Conservation (phyloP, 1,140 invertebrate genomes). For the Grapholita molesta region DNA sequence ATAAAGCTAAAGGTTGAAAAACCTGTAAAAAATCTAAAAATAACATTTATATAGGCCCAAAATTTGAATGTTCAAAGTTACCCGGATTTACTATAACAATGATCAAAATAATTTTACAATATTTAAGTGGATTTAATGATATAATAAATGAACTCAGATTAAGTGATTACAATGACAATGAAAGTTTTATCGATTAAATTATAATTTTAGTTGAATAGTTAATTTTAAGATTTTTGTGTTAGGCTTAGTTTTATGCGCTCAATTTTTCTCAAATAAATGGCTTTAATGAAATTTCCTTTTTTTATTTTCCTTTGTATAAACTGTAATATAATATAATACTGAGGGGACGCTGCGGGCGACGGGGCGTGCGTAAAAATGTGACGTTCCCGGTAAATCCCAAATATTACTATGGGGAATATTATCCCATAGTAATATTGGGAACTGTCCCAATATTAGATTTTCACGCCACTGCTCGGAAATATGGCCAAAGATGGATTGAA, state of each 20-base stretch:
- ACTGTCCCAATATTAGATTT: too few relatives aligned
- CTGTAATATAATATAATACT: too few relatives aligned
- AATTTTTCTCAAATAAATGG: conserved; percentile 66
- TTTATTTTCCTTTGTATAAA: conserved; percentile 16
- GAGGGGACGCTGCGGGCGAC: too few relatives aligned
- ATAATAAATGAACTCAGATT: conserved; percentile 28
- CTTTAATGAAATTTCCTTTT: conserved; percentile 43
- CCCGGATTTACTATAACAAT: conserved; percentile 17
- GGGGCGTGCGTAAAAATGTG: too few relatives aligned
- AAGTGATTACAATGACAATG: conserved; percentile 19
- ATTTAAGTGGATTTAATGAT: conserved; percentile 23
- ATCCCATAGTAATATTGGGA: too few relatives aligned
- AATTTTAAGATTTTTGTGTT: conserved; percentile 42
- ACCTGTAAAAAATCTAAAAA: conserved; percentile 17
- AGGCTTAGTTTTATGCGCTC: conserved; percentile 61
- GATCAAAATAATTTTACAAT: conserved; percentile 14
- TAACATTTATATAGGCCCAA: too few relatives aligned
- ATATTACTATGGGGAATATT: too few relatives aligned
- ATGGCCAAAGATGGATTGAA: too few relatives aligned
- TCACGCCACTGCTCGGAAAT: too few relatives aligned
- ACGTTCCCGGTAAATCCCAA: too few relatives aligned
- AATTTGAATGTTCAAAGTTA: neutral
- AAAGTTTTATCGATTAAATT: conserved; percentile 17
- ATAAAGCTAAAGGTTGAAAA: neutral
- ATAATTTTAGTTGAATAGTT: conserved; percentile 29